Evolutionary conservation across 2,113 vertebrate species (phyloP), one percentile per base, ranked within the genome.

Genomic region (Camelus bactrianus): DNA sequence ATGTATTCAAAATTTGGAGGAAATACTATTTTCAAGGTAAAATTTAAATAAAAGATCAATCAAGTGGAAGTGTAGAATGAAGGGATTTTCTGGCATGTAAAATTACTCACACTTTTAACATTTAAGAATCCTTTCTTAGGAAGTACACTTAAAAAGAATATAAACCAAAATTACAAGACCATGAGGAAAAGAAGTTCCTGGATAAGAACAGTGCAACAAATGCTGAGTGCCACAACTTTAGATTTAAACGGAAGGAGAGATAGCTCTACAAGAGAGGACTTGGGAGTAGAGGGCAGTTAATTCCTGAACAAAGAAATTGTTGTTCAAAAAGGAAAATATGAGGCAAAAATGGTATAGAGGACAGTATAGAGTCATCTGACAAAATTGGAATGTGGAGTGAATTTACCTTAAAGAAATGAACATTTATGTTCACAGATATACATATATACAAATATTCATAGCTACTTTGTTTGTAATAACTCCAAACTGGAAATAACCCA

Each of bases 381-480:
- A 58, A 93, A 91, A 60, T 35, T 72, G 26, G 13, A 42, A 67
- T 46, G 72, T 79, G 32, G 11, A 76, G 42, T 76, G 24, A 50
- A 42, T 90, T 86, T 58, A 93, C 13, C 7, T 65, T 65, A 93
- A 46, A 87, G 54, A 90, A 91, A 87, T 58, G 1, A 82, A 92
- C 86, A 35, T 38, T 79, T 56, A 42, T 81, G 16, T 82, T 77
- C 32, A 46, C n/a, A 83, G 13, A 50, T 54, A 93, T 62, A 70
- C 24, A 8, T 84, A 19, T 22, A 10, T 50, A 35, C 3, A 75
- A 35, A 56, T 35, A 24, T 54, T 83, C 46, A 70, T 15, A 70
- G 15, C 10, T 93, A 56, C 38, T 95, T 48, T 73, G 56, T 82
- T 72, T 73, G 6, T 79, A 67, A 77, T 48, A 94, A 52, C 7